phyloP scores from a whole-genome alignment of 2,797 vertebrate genomes.

The Melanotaenia pygmaea region DNA sequence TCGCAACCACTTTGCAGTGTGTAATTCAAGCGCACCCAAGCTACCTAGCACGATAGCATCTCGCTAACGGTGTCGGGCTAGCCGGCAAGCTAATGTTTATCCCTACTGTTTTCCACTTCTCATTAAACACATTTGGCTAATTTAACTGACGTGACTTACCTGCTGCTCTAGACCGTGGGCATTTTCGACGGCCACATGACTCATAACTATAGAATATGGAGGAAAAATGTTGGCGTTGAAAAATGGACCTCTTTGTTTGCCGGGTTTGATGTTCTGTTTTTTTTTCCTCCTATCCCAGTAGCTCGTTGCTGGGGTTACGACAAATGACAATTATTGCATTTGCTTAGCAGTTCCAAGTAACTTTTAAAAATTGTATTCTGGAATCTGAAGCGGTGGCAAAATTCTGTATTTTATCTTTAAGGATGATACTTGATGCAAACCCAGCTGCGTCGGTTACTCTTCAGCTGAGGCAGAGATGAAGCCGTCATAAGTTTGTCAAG shows the following conservation, averaged over 20 bases:
- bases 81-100: conserved; percentile 65
- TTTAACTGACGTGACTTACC: conserved; percentile 80
- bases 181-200: conserved; percentile 99
- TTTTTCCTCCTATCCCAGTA: conserved; percentile 36
- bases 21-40: conserved; percentile 53
- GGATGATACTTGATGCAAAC: conserved; percentile 64
- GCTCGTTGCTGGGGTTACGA: conserved; percentile 33
- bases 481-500: conserved; percentile 32
- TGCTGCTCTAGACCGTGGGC: conserved; percentile 98
- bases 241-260: conserved; percentile 83
- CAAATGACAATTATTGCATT: conserved; percentile 39
- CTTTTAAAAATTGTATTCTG: conserved; percentile 18
- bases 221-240: conserved; percentile 80
- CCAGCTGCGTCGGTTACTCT: conserved; percentile 71
- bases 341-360: not conserved
- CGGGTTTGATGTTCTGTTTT: conserved; percentile 74
- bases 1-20: not conserved
- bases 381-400: conserved; percentile 33
- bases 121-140: not conserved
- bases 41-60: conserved; percentile 67
- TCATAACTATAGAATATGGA: conserved; percentile 95
- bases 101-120: conserved; percentile 21
- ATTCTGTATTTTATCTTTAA: conserved; percentile 47
- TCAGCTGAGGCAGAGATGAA: conserved; percentile 59
- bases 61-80: conserved; percentile 57